A percentile compares a stretch with the other conserved stretches of the same genome.
Conservation (phyloP, 2,797 vertebrate species). For the Lagodon rhomboides region DNA sequence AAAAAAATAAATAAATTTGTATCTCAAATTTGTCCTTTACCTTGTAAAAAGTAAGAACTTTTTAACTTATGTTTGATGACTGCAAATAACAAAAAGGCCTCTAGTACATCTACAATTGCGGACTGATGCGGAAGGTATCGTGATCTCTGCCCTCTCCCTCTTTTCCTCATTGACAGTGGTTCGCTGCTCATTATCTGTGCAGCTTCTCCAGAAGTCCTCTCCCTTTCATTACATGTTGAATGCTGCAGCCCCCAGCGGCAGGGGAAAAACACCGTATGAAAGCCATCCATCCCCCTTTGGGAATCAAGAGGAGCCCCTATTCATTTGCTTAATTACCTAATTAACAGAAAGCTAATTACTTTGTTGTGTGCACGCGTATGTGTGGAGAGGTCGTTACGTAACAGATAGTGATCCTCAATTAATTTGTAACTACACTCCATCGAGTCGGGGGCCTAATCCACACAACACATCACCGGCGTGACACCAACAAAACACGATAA, state of each 20-base stretch:
- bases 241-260: conserved; percentile 55
- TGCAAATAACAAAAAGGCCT: neutral
- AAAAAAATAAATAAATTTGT: neutral
- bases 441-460: conserved; percentile 75
- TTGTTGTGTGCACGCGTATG: conserved; percentile 76
- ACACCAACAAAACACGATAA: conserved; percentile 67
- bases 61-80: neutral
- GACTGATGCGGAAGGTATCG: neutral
- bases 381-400: conserved; percentile 81
- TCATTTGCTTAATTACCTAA: conserved; percentile 88
- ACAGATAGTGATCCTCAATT: conserved; percentile 85
- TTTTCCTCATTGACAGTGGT: conserved; percentile 15
- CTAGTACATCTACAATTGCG: neutral
- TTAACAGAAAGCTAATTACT: conserved; percentile 89
- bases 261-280: conserved; percentile 58
- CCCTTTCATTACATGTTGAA: conserved; percentile 60
- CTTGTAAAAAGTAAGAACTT: too few relatives aligned
- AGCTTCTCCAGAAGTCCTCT: conserved; percentile 32
- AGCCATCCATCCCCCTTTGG: conserved; percentile 70
- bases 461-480: conserved; percentile 61
- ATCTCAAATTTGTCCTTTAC: neutral
- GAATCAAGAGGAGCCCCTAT: conserved; percentile 81
- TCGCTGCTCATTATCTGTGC: conserved; percentile 47
- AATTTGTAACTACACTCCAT: conserved; percentile 80
- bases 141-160: neutral